phyloP scores from a whole-genome alignment of 92 coral and sea anemone genomes.

The Muricea muricata region DNA sequence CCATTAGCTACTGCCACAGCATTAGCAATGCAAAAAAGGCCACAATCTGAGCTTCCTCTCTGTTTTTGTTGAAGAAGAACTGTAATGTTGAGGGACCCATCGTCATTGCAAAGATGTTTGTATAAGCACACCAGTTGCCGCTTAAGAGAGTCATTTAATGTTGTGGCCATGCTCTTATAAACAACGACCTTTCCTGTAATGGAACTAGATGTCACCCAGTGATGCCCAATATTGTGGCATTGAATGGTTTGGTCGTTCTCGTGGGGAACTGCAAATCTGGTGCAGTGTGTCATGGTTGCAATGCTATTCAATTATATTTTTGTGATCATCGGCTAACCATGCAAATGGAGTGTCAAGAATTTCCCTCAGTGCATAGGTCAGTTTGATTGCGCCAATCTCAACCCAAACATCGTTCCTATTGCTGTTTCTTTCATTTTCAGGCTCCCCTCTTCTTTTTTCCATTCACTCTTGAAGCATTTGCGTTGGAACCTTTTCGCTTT shows the following conservation, averaged over 20 bases:
- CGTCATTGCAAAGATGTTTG: no score
- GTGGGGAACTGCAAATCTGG: background rate
- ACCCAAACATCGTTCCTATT: background rate
- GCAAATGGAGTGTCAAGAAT: no score
- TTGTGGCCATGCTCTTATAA: background rate
- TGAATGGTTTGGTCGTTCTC: background rate
- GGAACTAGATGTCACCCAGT: conserved; percentile 35
- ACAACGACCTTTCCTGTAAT: conserved; percentile 12
- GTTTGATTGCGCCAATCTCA: background rate
- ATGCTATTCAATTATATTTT: no score
- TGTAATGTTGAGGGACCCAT: background rate
- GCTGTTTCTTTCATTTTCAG: background rate
- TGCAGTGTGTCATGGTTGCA: conserved; percentile 17
- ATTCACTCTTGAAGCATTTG: no score
- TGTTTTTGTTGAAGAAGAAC: conserved; percentile 19
- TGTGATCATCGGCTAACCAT: no score
- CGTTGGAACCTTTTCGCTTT: background rate
- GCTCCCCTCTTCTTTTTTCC: background rate
- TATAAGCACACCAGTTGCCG: background rate
- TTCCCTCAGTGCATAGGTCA: conserved; percentile 1
- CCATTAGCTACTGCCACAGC: conserved; percentile 23
- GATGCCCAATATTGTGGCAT: conserved; percentile 27
- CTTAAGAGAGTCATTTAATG: conserved; percentile 1
- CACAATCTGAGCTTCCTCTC: background rate
- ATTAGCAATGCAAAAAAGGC: background rate